Conservation (phyloP, 2,888 invertebrate species). For the Deilephila porcellus region DNA sequence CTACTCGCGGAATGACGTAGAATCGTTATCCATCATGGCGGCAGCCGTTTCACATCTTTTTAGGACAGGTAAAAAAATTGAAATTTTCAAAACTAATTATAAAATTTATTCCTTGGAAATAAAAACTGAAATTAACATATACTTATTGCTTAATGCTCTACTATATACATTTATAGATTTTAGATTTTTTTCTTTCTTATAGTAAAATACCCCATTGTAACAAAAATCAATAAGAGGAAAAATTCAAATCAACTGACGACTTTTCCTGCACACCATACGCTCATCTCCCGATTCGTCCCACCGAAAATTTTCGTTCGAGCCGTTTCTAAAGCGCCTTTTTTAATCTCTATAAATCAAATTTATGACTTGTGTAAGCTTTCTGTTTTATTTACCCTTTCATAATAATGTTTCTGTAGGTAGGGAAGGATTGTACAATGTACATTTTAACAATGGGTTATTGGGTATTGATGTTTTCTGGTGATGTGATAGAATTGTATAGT, state of each 20-base stretch:
- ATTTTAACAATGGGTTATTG: slow-evolving; percentile 19
- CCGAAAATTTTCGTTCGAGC: slow-evolving; percentile 84
- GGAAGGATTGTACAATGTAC: slow-evolving; percentile 9
- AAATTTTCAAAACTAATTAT: no score
- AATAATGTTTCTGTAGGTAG: slow-evolving; percentile 66
- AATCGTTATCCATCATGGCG: no score
- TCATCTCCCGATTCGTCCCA: slow-evolving; percentile 82
- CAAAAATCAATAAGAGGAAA: neutral
- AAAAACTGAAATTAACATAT: no score
- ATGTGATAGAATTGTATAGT: no score
- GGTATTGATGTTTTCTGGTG: slow-evolving; percentile 1
- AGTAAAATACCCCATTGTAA: no score
- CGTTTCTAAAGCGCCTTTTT: slow-evolving; percentile 84
- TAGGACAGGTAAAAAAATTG: no score
- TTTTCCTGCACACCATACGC: slow-evolving; percentile 63
- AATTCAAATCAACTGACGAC: slow-evolving; percentile 21
- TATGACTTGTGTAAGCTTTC: slow-evolving; percentile 85
- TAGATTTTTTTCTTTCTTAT: no score
- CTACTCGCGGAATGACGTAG: no score
- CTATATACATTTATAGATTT: no score
- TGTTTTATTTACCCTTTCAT: slow-evolving; percentile 85
- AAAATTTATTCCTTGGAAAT: no score
- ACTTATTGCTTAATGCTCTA: no score
- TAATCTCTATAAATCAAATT: slow-evolving; percentile 86
- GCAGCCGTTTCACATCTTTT: no score